Evolutionary conservation across 1,140 invertebrate species (phyloP).

Genomic region (Drosophila malerkotliana): DNA sequence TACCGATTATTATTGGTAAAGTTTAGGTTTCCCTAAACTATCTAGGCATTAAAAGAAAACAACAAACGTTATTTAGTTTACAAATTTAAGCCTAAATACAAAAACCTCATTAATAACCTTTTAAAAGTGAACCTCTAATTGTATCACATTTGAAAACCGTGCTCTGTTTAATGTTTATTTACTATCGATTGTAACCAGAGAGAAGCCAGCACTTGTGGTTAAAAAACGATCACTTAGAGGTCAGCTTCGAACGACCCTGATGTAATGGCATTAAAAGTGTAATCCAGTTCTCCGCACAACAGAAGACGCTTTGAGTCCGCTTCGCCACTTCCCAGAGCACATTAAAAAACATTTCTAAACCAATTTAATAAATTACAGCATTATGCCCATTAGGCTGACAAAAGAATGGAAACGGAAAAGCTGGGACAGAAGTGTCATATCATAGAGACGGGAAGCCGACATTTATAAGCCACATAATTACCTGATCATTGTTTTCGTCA

Average conservation of each 20-base stretch:
- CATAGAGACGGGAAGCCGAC: slow-evolving; percentile 34
- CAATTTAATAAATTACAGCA: slow-evolving; percentile 54
- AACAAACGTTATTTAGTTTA: not conserved
- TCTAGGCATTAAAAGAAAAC: no score
- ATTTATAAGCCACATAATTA: slow-evolving; percentile 58
- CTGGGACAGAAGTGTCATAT: slow-evolving; percentile 33
- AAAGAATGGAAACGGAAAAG: slow-evolving; percentile 40
- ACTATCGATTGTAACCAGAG: slow-evolving; percentile 29
- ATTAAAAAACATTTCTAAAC: slow-evolving; percentile 56
- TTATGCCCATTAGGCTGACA: slow-evolving; percentile 35
- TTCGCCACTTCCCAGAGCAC: slow-evolving; percentile 1
- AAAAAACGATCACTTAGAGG: slow-evolving; percentile 37
- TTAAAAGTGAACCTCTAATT: not conserved
- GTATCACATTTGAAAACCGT: not conserved
- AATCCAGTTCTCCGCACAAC: slow-evolving; percentile 36
- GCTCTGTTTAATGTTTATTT: not conserved
- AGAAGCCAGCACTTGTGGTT: slow-evolving; percentile 18
- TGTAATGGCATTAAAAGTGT: slow-evolving; percentile 27
- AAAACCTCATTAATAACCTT: not conserved
- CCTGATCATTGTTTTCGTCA: slow-evolving; percentile 65
- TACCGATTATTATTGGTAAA: no score
- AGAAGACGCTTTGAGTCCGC: not conserved
- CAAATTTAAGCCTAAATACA: no score
- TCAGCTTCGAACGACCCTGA: slow-evolving; percentile 28
- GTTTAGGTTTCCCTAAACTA: no score